A percentile compares a stretch with the other conserved stretches of the same genome.
Conservation (phyloP, 2,113 vertebrate species). For the Oreochromis niloticus region DNA sequence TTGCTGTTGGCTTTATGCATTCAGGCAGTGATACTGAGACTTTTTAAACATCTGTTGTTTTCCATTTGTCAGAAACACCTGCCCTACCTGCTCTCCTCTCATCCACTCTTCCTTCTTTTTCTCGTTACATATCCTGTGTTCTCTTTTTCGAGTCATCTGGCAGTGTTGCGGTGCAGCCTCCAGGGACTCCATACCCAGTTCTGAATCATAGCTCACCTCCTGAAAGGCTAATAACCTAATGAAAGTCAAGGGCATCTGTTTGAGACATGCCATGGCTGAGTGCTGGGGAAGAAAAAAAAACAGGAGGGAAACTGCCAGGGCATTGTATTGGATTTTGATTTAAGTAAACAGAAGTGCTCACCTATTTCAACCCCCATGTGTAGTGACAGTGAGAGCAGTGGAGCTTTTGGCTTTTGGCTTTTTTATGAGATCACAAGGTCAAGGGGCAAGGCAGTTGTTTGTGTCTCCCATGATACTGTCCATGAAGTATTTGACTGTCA, state of each 20-base stretch:
- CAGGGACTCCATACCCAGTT: conserved; percentile 16
- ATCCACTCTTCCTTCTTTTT: neutral
- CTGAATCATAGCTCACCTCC: conserved; percentile 52
- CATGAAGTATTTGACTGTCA: neutral
- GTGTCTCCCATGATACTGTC: conserved; percentile 30
- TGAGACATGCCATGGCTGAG: conserved; percentile 41
- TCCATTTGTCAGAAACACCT: conserved; percentile 45
- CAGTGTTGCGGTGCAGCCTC: neutral
- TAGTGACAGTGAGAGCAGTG: neutral
- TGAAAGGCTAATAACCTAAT: conserved; percentile 72
- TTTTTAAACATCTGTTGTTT: conserved; percentile 44
- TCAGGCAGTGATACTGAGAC: conserved; percentile 18
- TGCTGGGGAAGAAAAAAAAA: conserved; percentile 21
- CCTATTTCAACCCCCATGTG: neutral
- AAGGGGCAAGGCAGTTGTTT: conserved; percentile 33
- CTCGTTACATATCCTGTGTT: neutral
- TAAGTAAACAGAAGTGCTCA: conserved; percentile 58
- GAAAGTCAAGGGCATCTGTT: conserved; percentile 68
- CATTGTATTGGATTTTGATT: conserved; percentile 68
- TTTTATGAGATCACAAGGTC: conserved; percentile 25
- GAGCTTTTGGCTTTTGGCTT: neutral
- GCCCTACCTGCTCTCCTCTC: conserved; percentile 4
- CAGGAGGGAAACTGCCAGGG: conserved; percentile 22
- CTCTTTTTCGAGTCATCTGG: conserved; percentile 30
- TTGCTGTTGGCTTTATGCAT: neutral